A percentile compares a stretch with the other conserved stretches of the same genome.
Conservation (phyloP, 1,140 invertebrate species). For the Drosophila ohnishii region DNA sequence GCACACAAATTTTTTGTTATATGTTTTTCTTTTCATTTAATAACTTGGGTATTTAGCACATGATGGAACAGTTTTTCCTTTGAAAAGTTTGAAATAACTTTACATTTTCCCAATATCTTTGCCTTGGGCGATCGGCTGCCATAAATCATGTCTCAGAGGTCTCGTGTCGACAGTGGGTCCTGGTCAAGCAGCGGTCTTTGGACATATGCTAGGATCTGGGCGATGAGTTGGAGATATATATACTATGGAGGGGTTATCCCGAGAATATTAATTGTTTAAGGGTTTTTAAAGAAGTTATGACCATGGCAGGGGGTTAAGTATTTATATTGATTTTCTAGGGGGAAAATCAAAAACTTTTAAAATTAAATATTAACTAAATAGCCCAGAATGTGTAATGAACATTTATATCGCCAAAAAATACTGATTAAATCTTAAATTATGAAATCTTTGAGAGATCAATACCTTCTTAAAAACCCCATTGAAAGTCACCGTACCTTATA, state of each 20-base stretch:
- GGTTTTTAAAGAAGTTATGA: not conserved
- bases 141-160: conserved; percentile 52
- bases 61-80: conserved; percentile 72
- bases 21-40: conserved; percentile 41
- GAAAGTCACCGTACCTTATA: conserved; percentile 1
- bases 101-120: conserved; percentile 19
- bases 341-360: not conserved
- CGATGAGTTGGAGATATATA: not conserved
- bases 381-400: no score
- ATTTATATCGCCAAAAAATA: not conserved
- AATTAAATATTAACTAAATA: no score
- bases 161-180: conserved; percentile 52
- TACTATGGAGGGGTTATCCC: not conserved
- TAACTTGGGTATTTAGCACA: conserved; percentile 61
- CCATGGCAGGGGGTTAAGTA: not conserved
- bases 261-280: not conserved
- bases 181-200: conserved; percentile 20
- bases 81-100: not conserved
- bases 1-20: conserved; percentile 48
- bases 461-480: not conserved
- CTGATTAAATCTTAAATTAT: not conserved
- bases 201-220: conserved; percentile 32
- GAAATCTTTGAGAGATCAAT: no score
- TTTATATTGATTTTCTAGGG: not conserved
- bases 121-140: not conserved